Evolutionary conservation across 2,113 vertebrate species (phyloP), one percentile per base, ranked within the genome.

Genomic region (Cynopterus brachyotis): DNA sequence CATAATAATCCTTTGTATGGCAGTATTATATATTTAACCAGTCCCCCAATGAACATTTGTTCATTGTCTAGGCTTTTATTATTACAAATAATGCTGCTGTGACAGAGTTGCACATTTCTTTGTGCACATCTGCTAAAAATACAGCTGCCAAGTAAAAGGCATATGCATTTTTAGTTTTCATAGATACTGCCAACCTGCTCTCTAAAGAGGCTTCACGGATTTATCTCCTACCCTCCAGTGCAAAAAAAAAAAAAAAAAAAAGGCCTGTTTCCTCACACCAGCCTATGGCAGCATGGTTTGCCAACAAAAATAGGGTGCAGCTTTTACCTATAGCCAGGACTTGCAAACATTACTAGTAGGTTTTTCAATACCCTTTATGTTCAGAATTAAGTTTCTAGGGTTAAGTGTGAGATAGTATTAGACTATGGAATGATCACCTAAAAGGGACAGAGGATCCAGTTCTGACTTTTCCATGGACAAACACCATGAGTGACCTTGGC

Each of bases 321-420:
- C 30, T 69, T 69, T 66, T 47, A 85, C 42, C 47, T 47, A 40
- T 24, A 62, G 40, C 50, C 19, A 72, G 50, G 45, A 59, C 37
- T 62, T 64, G 53, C 81, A 85, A 72, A 84, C 32, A 57, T 72
- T 16, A 79, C 16, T 60, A 35, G 55, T 32, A 70, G 5, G 37
- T 13, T 83, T 73, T 89, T 85, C 45, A 72, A 73, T 79, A 96
- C 8, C 24, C 0, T n/a, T 67, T 26, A 78, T 72, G 15, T 28
- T 70, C 60, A 93, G 84, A 90, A 78, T 70, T 62, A 89, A 89
- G 84, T 62, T 89, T 72, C 55, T 85, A 76, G 75, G 69, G 66
- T 59, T 67, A 88, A 69, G n/a, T 11, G 9, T 40, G 26, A 92
- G 57, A 53, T 5, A 70, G 62, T 55, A 7, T 55, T 53, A 53